phyloP scores from a whole-genome alignment of 1,140 invertebrate genomes.

The Drosophila lini region DNA sequence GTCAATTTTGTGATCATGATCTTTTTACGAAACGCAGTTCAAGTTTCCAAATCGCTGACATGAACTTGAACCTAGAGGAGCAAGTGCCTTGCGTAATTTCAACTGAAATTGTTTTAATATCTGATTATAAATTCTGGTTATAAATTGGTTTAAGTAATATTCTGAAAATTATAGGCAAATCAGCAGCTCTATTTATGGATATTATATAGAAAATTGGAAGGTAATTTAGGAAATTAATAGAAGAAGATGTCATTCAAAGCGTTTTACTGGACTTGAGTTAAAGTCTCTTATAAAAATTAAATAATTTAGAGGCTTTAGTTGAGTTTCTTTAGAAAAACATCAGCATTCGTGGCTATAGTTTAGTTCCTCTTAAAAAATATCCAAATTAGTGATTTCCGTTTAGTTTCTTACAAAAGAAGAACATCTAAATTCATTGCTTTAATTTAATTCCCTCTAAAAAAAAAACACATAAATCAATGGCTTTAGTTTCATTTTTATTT shows the following conservation, averaged over 20 bases:
- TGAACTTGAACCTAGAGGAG: background rate
- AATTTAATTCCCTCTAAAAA: background rate
- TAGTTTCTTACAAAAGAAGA: background rate
- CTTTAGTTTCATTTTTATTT: slow-evolving; percentile 7
- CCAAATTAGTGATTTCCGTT: background rate
- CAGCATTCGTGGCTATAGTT: too few relatives aligned
- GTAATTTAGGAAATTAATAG: background rate
- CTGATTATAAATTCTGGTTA: background rate
- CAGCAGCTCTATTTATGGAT: background rate
- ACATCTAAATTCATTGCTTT: too few relatives aligned
- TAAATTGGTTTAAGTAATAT: background rate
- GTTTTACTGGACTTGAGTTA: too few relatives aligned
- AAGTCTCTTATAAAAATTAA: background rate
- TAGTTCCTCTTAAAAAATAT: background rate
- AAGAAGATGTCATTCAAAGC: background rate
- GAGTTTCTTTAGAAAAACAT: background rate
- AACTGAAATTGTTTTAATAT: background rate
- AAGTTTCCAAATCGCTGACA: slow-evolving; percentile 7
- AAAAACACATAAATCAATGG: too few relatives aligned
- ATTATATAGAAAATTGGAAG: background rate
- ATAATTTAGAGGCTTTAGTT: background rate
- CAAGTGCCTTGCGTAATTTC: background rate
- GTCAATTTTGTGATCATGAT: slow-evolving; percentile 19
- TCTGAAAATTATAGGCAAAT: background rate
- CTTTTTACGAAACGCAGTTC: slow-evolving; percentile 8